These are phyloP conservation scores for Aldabrachelys gigantea DNA, from an alignment of 2,113 vertebrate genomes.

Conservation along the genomic window DNA sequence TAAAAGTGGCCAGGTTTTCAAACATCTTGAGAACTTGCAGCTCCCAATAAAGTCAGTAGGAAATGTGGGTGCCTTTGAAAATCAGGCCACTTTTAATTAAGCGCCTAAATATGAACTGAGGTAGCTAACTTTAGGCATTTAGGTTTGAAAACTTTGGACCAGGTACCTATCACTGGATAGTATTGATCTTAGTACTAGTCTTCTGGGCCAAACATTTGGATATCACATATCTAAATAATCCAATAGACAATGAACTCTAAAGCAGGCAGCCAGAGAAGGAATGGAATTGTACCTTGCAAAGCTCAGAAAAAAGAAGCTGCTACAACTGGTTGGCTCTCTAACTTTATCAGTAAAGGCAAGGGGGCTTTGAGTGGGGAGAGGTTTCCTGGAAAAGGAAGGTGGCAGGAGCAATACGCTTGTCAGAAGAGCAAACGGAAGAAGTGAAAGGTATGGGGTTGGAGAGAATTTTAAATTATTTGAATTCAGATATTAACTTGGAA, in stretches of 20 bases:
- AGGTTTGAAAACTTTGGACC: neutral
- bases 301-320: neutral
- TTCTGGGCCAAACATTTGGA: neutral
- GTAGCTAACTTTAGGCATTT: neutral
- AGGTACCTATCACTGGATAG: neutral
- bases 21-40: neutral
- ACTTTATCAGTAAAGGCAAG: neutral
- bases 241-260: neutral
- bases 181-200: neutral
- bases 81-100: neutral
- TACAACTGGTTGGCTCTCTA: neutral
- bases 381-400: too few species aligned
- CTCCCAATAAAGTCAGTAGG: neutral
- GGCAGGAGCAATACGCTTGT: neutral
- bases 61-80: neutral
- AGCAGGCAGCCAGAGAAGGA: neutral
- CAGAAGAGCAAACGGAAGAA: neutral
- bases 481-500: neutral
- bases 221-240: neutral
- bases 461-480: neutral
- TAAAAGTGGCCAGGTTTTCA: neutral
- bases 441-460: neutral
- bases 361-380: neutral
- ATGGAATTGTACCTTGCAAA: neutral
- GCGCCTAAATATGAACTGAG: neutral